phyloP scores from a whole-genome alignment of 64 coral and sea anemone genomes.

The Porites australiensis region DNA sequence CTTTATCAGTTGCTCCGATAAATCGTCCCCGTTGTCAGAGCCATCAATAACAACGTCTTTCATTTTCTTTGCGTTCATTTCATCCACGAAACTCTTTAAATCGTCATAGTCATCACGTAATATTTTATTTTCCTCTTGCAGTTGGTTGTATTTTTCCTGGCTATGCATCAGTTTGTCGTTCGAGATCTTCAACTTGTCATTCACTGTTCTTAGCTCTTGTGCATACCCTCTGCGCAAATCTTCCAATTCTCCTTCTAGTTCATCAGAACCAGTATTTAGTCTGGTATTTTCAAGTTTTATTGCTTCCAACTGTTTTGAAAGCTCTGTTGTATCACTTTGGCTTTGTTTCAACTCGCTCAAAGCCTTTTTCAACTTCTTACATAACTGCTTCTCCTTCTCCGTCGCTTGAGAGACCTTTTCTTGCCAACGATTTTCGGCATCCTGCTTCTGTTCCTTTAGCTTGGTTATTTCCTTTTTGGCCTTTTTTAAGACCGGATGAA shows the following conservation, averaged over 20 bases:
- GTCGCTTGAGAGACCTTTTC: background rate
- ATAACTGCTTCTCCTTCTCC: background rate
- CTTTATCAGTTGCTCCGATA: background rate
- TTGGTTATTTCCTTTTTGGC: slow-evolving; percentile 7
- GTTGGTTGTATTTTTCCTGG: background rate
- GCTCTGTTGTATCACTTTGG: background rate
- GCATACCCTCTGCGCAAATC: background rate
- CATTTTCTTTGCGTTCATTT: background rate
- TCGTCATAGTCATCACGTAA: background rate
- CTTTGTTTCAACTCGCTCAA: background rate
- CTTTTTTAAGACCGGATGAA: slow-evolving; percentile 27
- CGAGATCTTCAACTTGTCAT: slow-evolving; percentile 11
- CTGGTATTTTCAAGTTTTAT: background rate
- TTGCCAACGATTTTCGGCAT: background rate
- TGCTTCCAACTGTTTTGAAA: background rate
- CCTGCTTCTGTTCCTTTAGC: slow-evolving; percentile 5
- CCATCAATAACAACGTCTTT: background rate
- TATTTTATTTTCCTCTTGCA: background rate
- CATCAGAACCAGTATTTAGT: background rate
- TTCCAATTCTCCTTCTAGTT: background rate
- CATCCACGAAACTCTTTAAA: background rate
- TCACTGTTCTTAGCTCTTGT: background rate
- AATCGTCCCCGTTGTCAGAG: background rate
- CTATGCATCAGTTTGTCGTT: background rate
- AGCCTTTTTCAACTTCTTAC: background rate